phyloP scores from a whole-genome alignment of 2,113 vertebrate species.

The Notarius quadriscutis region DNA sequence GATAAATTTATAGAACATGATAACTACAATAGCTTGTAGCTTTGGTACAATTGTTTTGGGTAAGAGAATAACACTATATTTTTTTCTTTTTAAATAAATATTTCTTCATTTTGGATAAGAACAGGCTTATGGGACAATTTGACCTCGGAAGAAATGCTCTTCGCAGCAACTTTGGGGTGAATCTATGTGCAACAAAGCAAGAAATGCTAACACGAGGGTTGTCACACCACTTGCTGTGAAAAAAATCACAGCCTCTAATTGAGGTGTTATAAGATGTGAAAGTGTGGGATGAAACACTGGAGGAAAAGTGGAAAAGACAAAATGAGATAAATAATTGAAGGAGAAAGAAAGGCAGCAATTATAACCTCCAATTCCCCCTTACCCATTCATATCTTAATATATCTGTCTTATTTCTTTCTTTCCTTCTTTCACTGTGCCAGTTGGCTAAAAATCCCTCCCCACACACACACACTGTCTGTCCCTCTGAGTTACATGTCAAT shows the following conservation, averaged over 20 bases:
- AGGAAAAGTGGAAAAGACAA: conserved; percentile 55
- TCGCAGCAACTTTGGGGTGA: background rate
- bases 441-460: background rate
- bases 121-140: background rate
- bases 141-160: background rate
- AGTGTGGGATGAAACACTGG: conserved; percentile 53
- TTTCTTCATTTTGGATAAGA: background rate
- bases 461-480: too few relatives aligned
- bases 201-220: conserved; percentile 18
- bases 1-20: background rate
- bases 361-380: conserved; percentile 53
- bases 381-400: conserved; percentile 15
- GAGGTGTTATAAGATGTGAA: conserved; percentile 63
- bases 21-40: background rate
- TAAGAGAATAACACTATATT: too few relatives aligned
- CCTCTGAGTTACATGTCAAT: too few relatives aligned
- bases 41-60: background rate
- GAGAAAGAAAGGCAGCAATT: conserved; percentile 64
- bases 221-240: conserved; percentile 54
- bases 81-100: too few relatives aligned
- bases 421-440: conserved; percentile 14
- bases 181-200: background rate
- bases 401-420: conserved; percentile 17
- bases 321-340: conserved; percentile 68
- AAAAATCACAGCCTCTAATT: conserved; percentile 60